Evolutionary conservation across 2,888 invertebrate genomes (phyloP), one percentile per base, ranked within the genome.

Genomic region (Bombylius discolor): DNA sequence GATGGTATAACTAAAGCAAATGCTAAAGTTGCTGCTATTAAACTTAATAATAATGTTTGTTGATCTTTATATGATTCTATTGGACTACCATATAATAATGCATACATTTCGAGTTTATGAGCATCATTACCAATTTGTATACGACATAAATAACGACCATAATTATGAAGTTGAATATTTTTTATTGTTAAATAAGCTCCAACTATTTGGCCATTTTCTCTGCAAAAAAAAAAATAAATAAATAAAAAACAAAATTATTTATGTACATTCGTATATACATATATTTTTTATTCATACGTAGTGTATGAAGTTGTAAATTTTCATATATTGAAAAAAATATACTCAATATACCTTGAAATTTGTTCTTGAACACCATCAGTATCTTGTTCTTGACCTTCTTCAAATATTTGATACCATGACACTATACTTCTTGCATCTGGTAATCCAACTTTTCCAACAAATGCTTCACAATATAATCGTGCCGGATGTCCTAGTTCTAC

Each of bases 401-500:
- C 77, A 65, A 77, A 79, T 48, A 79, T 73, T 67, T 80, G 82
- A 64, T 76, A 76, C 87, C 87, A 88, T n/a, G 78, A 77, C 14
- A 85, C 81, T 63, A 84, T 84, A 67, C 81, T 85, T 58, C 77
- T 78, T 8, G 85, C 84, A 67, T 87, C 87, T 14, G 87, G 87
- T 44, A 87, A 73, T 66, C 83, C 59, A 9, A 59, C 61, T 77
- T 82, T 77, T 80, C 87, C 87, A 56, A 85, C 81, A 66, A 87
- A 85, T 49, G 86, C 87, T 73, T 87, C 88, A 72, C 88, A 87
- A 75, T 83, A 87, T 51, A 87, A 76, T 54, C 87, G 77, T 42
- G 83, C 76, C n/a, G 77, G 73, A 56, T 78, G 78, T 9, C 83
- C 85, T 58, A 82, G 74, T 56, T 78, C 77, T 56, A 80, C 79